These are phyloP conservation scores for Microplitis demolitor DNA, from an alignment of 1,140 invertebrate genomes.

Conservation along the genomic window DNA sequence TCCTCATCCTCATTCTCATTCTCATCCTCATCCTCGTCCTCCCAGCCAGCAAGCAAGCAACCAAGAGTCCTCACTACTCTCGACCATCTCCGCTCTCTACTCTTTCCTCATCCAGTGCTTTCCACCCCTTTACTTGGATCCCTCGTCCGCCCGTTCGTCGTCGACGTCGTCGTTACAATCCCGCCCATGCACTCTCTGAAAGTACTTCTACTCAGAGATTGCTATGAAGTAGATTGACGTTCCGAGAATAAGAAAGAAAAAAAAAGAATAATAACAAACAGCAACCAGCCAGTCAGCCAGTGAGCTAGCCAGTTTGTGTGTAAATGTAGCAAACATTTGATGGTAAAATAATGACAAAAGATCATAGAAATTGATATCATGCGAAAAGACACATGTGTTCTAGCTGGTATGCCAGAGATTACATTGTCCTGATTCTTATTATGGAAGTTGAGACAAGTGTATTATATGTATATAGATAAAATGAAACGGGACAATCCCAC, in stretches of 20 bases:
- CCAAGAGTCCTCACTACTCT: conserved; percentile 37
- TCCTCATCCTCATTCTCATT: background rate
- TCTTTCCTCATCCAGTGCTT: background rate
- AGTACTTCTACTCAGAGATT: too few species aligned
- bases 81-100: conserved; percentile 5
- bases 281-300: too few species aligned
- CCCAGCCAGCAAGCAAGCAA: background rate
- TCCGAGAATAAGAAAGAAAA: too few species aligned
- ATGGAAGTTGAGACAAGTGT: conserved; percentile 27
- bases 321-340: too few species aligned
- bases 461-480: background rate
- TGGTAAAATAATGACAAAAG: too few species aligned
- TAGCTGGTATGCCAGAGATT: background rate
- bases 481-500: conserved; percentile 46
- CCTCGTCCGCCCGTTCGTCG: conserved; percentile 28
- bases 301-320: too few species aligned
- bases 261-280: too few species aligned
- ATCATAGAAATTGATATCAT: too few species aligned
- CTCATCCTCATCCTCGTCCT: background rate
- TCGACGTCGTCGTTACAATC: background rate
- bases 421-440: conserved; percentile 38
- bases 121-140: conserved; percentile 17
- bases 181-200: background rate
- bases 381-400: too few species aligned
- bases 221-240: too few species aligned